phyloP scores from a whole-genome alignment of 1,140 invertebrate genomes.

The Archivesica marissinica region DNA sequence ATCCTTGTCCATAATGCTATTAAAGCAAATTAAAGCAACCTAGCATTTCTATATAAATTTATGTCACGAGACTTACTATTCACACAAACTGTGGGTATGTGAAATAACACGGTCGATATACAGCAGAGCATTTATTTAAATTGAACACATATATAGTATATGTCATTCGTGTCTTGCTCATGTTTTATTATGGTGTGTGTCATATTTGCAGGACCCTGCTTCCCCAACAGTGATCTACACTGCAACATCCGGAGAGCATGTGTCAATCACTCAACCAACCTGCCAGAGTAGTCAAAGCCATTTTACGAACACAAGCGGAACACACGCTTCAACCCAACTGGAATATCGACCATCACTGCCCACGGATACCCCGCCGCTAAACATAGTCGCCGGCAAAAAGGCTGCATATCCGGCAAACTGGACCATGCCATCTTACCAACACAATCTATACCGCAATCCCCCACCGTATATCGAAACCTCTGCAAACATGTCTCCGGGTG shows the following conservation, averaged over 20 bases:
- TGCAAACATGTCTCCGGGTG: too few species aligned
- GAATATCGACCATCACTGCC: not conserved
- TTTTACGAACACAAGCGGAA: too few species aligned
- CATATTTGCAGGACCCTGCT: not conserved
- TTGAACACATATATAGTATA: too few species aligned
- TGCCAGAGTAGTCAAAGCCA: not conserved
- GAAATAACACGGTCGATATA: too few species aligned
- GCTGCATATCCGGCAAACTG: not conserved
- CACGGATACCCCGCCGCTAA: not conserved
- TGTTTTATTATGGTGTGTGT: too few species aligned
- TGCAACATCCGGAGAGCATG: not conserved
- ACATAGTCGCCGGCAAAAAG: not conserved
- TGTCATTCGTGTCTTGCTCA: too few species aligned
- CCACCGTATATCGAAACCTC: not conserved
- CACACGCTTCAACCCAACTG: not conserved
- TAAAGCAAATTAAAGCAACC: too few species aligned
- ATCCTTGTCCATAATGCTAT: too few species aligned
- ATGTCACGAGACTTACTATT: too few species aligned
- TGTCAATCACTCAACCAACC: not conserved
- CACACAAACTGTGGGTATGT: too few species aligned
- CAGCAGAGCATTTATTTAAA: too few species aligned
- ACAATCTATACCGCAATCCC: not conserved
- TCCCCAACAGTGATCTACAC: not conserved
- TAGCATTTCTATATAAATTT: too few species aligned
- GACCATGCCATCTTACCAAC: slow-evolving; percentile 15